These are phyloP conservation scores for Mungos mungo DNA, from an alignment of 2,113 vertebrate species.

Conservation along the genomic window DNA sequence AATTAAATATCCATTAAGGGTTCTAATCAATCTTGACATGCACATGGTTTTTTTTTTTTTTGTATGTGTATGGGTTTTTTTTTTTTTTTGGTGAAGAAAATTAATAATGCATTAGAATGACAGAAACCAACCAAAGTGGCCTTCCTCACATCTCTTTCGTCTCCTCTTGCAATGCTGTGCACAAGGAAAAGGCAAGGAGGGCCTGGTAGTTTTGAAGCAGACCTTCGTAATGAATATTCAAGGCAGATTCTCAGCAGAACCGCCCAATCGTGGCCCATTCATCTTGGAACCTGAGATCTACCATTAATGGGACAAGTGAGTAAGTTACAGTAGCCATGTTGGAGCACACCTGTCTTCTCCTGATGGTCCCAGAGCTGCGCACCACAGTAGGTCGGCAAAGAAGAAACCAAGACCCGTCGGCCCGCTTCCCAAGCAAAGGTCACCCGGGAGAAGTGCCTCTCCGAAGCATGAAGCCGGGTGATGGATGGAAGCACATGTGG, in stretches of 20 bases:
- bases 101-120: constrained; percentile 69
- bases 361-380: not conserved
- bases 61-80: not conserved
- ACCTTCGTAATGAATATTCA: not conserved
- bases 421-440: not conserved
- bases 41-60: not conserved
- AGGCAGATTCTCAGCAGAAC: not conserved
- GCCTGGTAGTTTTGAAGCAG: accelerated
- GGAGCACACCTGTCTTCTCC: no score
- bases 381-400: not conserved
- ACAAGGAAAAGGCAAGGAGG: no score
- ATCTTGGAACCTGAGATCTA: no score
- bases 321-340: no score
- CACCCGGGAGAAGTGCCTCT: no score
- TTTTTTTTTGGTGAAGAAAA: constrained; percentile 29
- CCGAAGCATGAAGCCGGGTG: accelerated
- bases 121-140: not conserved
- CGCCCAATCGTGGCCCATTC: accelerated
- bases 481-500: accelerated
- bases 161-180: not conserved
- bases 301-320: accelerated
- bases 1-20: constrained; percentile 61
- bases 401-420: accelerated
- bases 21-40: constrained; percentile 67
- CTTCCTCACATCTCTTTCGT: not conserved